Conservation (phyloP, 2,113 vertebrate species). For the Calyptommatus sinebrachiatus region DNA sequence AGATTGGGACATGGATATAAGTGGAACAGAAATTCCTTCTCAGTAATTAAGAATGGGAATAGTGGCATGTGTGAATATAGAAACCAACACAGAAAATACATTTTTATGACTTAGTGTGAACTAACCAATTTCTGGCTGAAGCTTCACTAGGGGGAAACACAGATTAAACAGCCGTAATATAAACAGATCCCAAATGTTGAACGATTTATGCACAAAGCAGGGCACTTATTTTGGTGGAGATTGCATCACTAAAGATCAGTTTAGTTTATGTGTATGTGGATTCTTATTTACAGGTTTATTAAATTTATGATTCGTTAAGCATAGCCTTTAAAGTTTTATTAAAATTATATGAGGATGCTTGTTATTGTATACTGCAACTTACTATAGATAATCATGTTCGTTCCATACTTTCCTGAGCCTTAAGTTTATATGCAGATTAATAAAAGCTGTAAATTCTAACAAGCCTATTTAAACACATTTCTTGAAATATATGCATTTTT, state of each 20-base stretch:
- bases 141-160: too few relatives aligned
- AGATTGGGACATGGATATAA: too few relatives aligned
- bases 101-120: too few relatives aligned
- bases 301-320: background rate
- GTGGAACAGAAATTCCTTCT: too few relatives aligned
- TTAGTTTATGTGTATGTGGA: slow-evolving; percentile 15
- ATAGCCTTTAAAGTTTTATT: slow-evolving; percentile 25
- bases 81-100: too few relatives aligned
- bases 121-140: too few relatives aligned
- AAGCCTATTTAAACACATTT: slow-evolving; percentile 30
- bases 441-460: slow-evolving; percentile 43
- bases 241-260: background rate
- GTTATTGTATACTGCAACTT: background rate
- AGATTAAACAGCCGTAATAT: too few relatives aligned
- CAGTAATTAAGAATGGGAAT: too few relatives aligned
- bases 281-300: background rate
- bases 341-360: background rate
- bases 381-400: slow-evolving; percentile 27
- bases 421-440: slow-evolving; percentile 31
- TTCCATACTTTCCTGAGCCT: slow-evolving; percentile 34
- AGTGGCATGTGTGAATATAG: too few relatives aligned
- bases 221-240: background rate
- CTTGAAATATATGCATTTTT: slow-evolving; percentile 53
- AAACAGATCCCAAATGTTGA: background rate
- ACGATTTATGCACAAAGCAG: background rate